These are phyloP conservation scores for Microplitis mediator DNA, from an alignment of 1,140 invertebrate species.

Conservation along the genomic window DNA sequence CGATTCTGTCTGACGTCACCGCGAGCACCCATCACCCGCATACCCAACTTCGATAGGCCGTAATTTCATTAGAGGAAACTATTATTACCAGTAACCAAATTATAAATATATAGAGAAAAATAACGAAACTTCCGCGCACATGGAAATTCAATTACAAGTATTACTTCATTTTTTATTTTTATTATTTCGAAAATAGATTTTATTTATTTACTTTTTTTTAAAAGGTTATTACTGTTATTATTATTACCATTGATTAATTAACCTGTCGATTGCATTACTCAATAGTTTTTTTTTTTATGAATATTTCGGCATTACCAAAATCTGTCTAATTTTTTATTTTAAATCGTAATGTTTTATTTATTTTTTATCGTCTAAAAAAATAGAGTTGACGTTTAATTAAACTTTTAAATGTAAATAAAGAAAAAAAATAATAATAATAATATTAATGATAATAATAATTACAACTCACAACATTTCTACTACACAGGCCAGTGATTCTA, in stretches of 20 bases:
- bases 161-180: constrained; percentile 4
- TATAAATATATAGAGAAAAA: too few species aligned
- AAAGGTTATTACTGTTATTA: too few species aligned
- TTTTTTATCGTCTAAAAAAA: neutral
- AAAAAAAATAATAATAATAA: neutral
- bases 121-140: neutral
- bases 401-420: neutral
- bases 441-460: neutral
- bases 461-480: constrained; percentile 33
- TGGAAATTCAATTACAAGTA: neutral
- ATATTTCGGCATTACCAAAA: constrained; percentile 52
- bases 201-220: too few species aligned
- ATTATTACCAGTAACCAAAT: neutral
- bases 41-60: constrained; percentile 47
- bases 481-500: constrained; percentile 51
- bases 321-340: constrained; percentile 19
- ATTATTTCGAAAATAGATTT: neutral
- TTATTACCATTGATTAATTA: neutral
- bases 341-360: neutral
- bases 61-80: constrained; percentile 30
- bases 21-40: constrained; percentile 58
- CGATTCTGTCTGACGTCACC: constrained; percentile 56
- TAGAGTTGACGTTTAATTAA: neutral
- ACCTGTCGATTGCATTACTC: constrained; percentile 5
- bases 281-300: constrained; percentile 28